Evolutionary conservation across 2,888 invertebrate species (phyloP).

Genomic region (Leucophora obtusa): DNA sequence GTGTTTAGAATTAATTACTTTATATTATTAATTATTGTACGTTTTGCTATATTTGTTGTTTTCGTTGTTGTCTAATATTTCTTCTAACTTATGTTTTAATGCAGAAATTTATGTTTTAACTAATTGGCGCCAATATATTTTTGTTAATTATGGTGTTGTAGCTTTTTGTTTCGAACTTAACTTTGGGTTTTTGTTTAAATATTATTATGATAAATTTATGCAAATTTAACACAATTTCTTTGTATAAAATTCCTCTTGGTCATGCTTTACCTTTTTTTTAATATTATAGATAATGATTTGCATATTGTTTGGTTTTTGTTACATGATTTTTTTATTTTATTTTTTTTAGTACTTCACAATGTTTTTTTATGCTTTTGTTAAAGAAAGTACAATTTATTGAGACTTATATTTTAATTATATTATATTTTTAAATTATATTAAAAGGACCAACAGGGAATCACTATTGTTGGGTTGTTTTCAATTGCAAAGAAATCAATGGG

Average conservation of each 20-base stretch:
- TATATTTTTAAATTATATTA: neutral
- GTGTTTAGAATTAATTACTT: slow-evolving; percentile 43
- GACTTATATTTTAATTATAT: neutral
- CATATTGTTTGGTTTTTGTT: slow-evolving; percentile 26
- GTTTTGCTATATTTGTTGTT: slow-evolving; percentile 9
- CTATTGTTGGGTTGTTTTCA: too few relatives aligned
- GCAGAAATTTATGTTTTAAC: slow-evolving; percentile 6
- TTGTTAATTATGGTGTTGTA: neutral
- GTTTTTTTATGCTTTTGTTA: neutral
- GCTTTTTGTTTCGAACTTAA: neutral
- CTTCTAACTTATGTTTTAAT: slow-evolving; percentile 4
- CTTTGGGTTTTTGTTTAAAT: neutral
- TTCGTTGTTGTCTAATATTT: slow-evolving; percentile 2
- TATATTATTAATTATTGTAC: slow-evolving; percentile 35
- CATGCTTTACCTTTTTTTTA: neutral
- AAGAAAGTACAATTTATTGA: neutral
- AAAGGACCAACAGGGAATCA: too few relatives aligned
- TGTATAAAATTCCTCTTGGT: neutral
- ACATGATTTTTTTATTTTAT: slow-evolving; percentile 11
- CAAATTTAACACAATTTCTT: slow-evolving; percentile 36
- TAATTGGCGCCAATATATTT: slow-evolving; percentile 46
- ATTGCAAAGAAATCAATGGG: too few relatives aligned
- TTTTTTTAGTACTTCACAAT: too few relatives aligned
- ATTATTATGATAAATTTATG: slow-evolving; percentile 36
- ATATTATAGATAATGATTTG: slow-evolving; percentile 27